Evolutionary conservation across 2,888 invertebrate genomes (phyloP), one percentile per base, ranked within the genome.

Genomic region (Hymenopus coronatus): DNA sequence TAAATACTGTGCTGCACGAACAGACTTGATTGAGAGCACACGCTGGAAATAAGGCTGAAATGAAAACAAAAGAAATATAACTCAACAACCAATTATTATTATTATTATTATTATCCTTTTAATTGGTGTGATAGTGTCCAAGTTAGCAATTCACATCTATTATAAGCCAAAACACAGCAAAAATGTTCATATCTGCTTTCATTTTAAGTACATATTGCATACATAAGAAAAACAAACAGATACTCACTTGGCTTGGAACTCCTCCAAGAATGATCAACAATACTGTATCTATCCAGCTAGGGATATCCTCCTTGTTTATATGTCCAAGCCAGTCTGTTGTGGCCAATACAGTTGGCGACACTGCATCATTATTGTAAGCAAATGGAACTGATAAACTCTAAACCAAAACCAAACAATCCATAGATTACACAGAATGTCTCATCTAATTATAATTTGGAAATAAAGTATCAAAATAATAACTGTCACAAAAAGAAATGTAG

Each of bases 301-400:
- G 94, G 81, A 93, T 92, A 90, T 94, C 94, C 88, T 93, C 92
- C 70, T 92, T 92, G 70, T 93, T 93, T 85, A 95, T 93, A 83
- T 93, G 92, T 1, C 95, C 96, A 9, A 95, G 91, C 95, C 95
- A 96, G 90, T 95, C 94, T 84, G 93, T 93, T 25, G 92, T 91
- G 7, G 93, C 92, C 83, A 92, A 92, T 90, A 91, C 92, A 88
- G 92, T 92, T 86, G 92, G 91, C 12, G 92, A 92, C 0, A 95
- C 95, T 15, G 95, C 94, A 25, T 94, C 94, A 92, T 95, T 94
- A 3, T 94, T 92, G 91, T 95, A 92, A 6, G 95, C 95, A 92
- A 95, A 96, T 84, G 96, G 96, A 83, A 96, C 94, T 90, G 96
- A 95, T 88, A 96, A 92, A 94, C 95, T 95, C 95, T 95, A 92